These are phyloP conservation scores for Planococcus citri DNA, from an alignment of 1,140 invertebrate genomes.

Conservation along the genomic window DNA sequence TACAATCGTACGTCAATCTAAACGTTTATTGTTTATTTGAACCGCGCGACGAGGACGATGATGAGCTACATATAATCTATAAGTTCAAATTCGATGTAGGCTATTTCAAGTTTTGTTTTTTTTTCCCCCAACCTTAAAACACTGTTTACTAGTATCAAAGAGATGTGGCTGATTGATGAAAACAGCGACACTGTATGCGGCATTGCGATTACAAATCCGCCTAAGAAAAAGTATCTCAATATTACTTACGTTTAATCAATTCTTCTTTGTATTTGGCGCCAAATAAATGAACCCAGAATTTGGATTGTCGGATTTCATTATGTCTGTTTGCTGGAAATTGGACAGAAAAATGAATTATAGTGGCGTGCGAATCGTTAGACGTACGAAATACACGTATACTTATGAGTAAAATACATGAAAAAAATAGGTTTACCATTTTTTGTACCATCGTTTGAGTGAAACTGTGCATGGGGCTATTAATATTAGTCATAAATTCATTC, in stretches of 20 bases:
- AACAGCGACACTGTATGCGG: too few species aligned
- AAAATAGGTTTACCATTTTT: background rate
- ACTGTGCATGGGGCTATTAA: background rate
- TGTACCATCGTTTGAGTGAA: background rate
- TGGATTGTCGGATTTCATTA: background rate
- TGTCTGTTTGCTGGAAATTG: background rate
- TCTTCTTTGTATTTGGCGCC: background rate
- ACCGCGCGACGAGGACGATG: too few species aligned
- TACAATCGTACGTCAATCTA: too few species aligned
- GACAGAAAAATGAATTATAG: background rate
- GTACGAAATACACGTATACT: too few species aligned
- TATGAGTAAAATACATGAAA: background rate
- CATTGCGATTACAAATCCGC: background rate
- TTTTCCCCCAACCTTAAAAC: too few species aligned
- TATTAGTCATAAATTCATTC: background rate
- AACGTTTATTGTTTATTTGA: too few species aligned
- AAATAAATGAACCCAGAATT: background rate
- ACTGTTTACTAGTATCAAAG: too few species aligned
- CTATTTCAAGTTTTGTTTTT: too few species aligned
- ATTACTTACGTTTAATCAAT: constrained; percentile 4
- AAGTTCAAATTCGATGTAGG: too few species aligned
- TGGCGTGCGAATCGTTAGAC: too few species aligned
- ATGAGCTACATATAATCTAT: too few species aligned
- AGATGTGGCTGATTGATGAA: too few species aligned
- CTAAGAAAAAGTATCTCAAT: background rate